phyloP scores from a whole-genome alignment of 2,888 invertebrate species.

The Acleris emargana region DNA sequence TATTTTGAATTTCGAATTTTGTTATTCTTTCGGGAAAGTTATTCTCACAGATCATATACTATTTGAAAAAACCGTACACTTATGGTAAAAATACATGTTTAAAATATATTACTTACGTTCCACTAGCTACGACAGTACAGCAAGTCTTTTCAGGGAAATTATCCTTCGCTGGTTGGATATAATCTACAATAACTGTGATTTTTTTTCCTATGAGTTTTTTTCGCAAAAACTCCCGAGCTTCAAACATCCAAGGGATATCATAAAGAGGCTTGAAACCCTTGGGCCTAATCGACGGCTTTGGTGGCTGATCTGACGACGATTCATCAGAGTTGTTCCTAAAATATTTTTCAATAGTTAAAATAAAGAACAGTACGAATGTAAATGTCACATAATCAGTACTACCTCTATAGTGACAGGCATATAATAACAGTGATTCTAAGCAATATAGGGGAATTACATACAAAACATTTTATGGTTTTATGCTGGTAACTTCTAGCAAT shows the following conservation, averaged over 20 bases:
- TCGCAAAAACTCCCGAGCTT: constrained; percentile 97
- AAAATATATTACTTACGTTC: constrained; percentile 59
- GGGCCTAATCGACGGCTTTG: constrained; percentile 86
- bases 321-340: constrained; percentile 82
- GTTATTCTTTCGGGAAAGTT: too few species aligned
- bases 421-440: too few species aligned
- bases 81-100: not conserved
- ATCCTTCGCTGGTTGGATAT: constrained; percentile 97
- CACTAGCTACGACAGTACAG: constrained; percentile 93
- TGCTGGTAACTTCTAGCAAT: too few species aligned
- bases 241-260: constrained; percentile 99
- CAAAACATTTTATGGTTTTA: too few species aligned
- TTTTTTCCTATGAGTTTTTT: constrained; percentile 98
- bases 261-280: constrained; percentile 95
- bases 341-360: not conserved
- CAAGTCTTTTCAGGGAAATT: constrained; percentile 97
- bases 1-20: too few species aligned
- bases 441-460: too few species aligned
- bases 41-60: too few species aligned
- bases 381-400: too few species aligned
- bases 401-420: too few species aligned
- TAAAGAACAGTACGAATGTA: too few species aligned
- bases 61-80: too few species aligned
- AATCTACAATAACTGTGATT: constrained; percentile 96
- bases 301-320: constrained; percentile 62